These are phyloP conservation scores for Cydia pomonella DNA, from an alignment of 1,140 invertebrate genomes.

Conservation along the genomic window DNA sequence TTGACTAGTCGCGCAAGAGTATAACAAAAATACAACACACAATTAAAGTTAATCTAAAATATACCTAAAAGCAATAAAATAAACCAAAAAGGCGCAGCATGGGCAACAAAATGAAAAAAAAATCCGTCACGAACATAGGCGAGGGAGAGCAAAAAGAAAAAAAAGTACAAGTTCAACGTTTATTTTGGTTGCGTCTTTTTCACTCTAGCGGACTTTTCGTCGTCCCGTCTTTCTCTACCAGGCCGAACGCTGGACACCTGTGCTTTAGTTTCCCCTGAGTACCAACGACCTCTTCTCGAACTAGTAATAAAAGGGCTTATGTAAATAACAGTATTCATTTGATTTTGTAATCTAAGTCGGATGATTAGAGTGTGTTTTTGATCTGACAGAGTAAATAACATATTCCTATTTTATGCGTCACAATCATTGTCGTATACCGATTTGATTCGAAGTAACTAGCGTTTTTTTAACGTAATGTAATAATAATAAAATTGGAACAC, in stretches of 20 bases:
- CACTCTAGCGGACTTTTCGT: constrained; percentile 42
- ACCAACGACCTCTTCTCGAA: constrained; percentile 74
- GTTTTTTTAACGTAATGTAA: constrained; percentile 62
- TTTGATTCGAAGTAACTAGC: constrained; percentile 73
- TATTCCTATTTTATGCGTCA: constrained; percentile 71
- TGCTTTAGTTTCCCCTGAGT: constrained; percentile 80
- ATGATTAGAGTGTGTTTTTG: constrained; percentile 42
- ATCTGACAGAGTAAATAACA: constrained; percentile 53
- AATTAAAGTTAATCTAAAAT: constrained; percentile 62
- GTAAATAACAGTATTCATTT: constrained; percentile 34
- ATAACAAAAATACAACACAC: constrained; percentile 35
- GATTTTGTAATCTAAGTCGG: constrained; percentile 44
- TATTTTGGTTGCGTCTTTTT: constrained; percentile 75
- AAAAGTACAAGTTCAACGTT: constrained; percentile 79
- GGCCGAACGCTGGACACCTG: constrained; percentile 79
- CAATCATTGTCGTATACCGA: constrained; percentile 79
- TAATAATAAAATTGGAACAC: constrained; percentile 77
- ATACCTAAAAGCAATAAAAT: constrained; percentile 77
- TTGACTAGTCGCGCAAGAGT: constrained; percentile 14
- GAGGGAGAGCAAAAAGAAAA: constrained; percentile 77
- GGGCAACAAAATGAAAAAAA: constrained; percentile 75
- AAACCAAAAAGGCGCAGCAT: constrained; percentile 70
- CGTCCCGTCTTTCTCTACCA: constrained; percentile 55
- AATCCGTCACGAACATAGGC: constrained; percentile 79
- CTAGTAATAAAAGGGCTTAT: constrained; percentile 55